Percentiles rank a stretch among this genome's conserved stretches.
Evolutionary conservation across 2,888 invertebrate species (phyloP).

Genomic region (Troides helena): DNA sequence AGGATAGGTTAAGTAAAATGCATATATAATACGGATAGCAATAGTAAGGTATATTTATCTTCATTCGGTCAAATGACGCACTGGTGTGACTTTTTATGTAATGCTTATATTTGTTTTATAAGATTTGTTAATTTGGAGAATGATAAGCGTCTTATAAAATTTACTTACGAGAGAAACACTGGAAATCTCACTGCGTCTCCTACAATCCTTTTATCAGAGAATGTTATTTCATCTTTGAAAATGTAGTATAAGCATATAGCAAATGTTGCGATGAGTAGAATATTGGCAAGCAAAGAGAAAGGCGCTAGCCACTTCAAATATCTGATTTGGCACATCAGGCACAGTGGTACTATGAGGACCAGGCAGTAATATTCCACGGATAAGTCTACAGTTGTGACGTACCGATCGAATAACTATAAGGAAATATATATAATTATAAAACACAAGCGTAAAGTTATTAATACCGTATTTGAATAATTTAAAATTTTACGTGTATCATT

Average conservation of each 20-base stretch:
- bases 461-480: no score
- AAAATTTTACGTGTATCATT: no score
- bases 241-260: slow-evolving; percentile 91
- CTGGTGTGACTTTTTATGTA: not conserved
- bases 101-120: slow-evolving; percentile 4
- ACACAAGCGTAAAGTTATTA: no score
- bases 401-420: slow-evolving; percentile 67
- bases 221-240: slow-evolving; percentile 76
- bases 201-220: slow-evolving; percentile 73
- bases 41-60: not conserved
- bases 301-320: slow-evolving; percentile 92
- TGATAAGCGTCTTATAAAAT: not conserved
- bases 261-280: slow-evolving; percentile 88
- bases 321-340: slow-evolving; percentile 79
- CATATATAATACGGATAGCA: no score
- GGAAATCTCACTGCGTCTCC: slow-evolving; percentile 83
- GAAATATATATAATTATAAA: not conserved
- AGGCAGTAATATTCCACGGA: slow-evolving; percentile 68
- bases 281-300: slow-evolving; percentile 92
- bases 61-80: not conserved
- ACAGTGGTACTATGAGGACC: slow-evolving; percentile 60
- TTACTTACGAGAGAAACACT: slow-evolving; percentile 87
- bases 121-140: slow-evolving; percentile 2
- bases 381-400: slow-evolving; percentile 49
- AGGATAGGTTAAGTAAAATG: no score